phyloP scores from a whole-genome alignment of 1,140 invertebrate genomes.

The Drosophila guanche region DNA sequence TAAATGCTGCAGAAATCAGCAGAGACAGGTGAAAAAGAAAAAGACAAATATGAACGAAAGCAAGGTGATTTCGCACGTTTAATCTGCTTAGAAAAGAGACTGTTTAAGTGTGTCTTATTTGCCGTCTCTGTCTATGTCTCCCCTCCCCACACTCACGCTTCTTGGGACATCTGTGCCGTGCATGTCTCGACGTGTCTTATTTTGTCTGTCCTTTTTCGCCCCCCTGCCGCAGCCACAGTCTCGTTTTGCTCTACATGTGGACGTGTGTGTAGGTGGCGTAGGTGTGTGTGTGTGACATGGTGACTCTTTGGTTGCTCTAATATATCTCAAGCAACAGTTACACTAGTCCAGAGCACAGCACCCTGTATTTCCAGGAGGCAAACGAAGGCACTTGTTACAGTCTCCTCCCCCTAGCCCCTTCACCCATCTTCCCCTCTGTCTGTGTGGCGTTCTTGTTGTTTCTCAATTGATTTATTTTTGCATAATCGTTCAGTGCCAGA shows the following conservation, averaged over 20 bases:
- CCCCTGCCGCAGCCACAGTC: conserved; percentile 27
- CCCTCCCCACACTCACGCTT: neutral
- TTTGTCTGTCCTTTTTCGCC: conserved; percentile 23
- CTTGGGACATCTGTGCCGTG: conserved; percentile 39
- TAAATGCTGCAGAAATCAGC: conserved; percentile 23
- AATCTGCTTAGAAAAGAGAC: conserved; percentile 12
- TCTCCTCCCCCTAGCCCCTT: conserved; percentile 17
- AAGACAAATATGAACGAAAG: conserved; percentile 8
- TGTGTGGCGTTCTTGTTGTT: conserved; percentile 39
- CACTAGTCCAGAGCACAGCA: neutral
- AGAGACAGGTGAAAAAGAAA: conserved; percentile 9
- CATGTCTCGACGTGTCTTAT: conserved; percentile 25
- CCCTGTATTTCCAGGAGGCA: conserved; percentile 26
- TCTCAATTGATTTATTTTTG: conserved; percentile 77
- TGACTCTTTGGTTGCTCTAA: neutral
- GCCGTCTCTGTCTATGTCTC: conserved; percentile 4
- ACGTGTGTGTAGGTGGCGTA: conserved; percentile 2
- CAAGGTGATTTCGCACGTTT: conserved; percentile 21
- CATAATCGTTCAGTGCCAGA: conserved; percentile 65
- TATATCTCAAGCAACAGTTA: too few species aligned
- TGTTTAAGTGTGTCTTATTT: conserved; percentile 24
- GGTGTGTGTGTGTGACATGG: conserved; percentile 24
- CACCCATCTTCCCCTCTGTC: conserved; percentile 2
- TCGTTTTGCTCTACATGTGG: conserved; percentile 33
- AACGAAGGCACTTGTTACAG: conserved; percentile 68